Base-by-base conservation (phyloP, 2,113 vertebrate genomes). In the Pterocles gutturalis region DNA sequence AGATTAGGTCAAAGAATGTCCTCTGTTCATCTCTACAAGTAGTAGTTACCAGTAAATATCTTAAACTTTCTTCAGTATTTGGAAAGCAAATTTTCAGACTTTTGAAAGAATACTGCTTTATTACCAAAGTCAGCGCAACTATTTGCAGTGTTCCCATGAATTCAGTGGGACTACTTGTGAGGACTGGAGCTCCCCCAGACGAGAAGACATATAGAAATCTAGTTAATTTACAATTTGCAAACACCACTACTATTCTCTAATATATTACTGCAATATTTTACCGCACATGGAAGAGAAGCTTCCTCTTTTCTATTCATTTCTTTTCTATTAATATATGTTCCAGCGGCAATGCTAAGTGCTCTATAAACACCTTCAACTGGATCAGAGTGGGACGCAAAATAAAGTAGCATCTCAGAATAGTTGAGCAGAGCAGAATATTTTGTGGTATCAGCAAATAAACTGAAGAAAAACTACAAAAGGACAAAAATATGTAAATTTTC, bases 331-430 rank as follows among this genome's bases (percentile, higher is more conserved):
- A 99, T 87, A 4, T 93, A 91, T 36, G 97, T 98, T 71, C 98
- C 98, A 14, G 92, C 70, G 51, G 97, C 97, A 34, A 99, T 33
- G 34, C 99, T 98, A 34, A 99, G 98, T 7, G 99, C 99, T 95
- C 99, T 98, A 88, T 98, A 98, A 94, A 99, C 98, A 26, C 99
- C 99, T 93, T 99, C 98, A 75, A 95, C 48, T 19, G 98, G 81
- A 82, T 99, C 96, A 6, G 98, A 97, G 81, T 99, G 98, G 18
- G 98, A 96, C 31, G 99, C 98, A 83, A 99, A 99, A 96, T 99
- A 99, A 84, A 99, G 98, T 55, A 99, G 97, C 99, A 99, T 99
- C 64, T 97, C 96, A 17, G 87, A 92, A 43, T 99, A 99, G 97
- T 99, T 95, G 33, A 99, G 96, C 70, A 75, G 95, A 22, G 98